Evolutionary conservation across 1,140 invertebrate genomes (phyloP), one percentile per base, ranked within the genome.

Genomic region (Colletes latitarsis): DNA sequence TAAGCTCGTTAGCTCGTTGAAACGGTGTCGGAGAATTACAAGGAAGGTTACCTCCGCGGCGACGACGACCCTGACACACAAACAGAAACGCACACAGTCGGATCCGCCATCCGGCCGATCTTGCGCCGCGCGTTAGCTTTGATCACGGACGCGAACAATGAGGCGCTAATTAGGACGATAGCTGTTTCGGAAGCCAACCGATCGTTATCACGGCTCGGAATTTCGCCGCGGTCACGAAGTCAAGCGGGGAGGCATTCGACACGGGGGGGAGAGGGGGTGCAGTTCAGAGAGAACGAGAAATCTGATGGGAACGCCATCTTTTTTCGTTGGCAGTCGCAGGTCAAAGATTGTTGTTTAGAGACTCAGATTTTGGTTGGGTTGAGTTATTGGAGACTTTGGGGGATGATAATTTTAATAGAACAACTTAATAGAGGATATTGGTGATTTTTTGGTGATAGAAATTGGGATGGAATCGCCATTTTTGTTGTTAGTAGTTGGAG

Each of bases 121-220:
- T 64, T 52, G 49, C 39, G 19, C 21, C 49, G 30, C 9, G 68
- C 43, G n/a, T 14, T 19, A 39, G 63, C 63, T 76, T 81, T 81
- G 79, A 81, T 81, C 79, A 81, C 74, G 57, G 66, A 81, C 39
- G 73, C 79, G 74, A 77, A 81, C 79, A 81, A 81, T 69, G 79
- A 69, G 55, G 55, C 57, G 73, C 57, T 81, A 76, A 81, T 81
- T 81, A 68, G 74, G 74, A 81, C 63, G 79, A 76, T 81, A 62
- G 66, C 57, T 49, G 77, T 79, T 73, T 64, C 70, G 60, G 49
- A 53, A 64, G 58, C 58, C n/a, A 46, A 64, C 19, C 69, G 70
- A 73, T 79, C 70, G 77, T 73, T 66, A 73, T 66, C 69, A 52
- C 2, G 19, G n/a, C 39, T 30, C 17, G 69, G 60, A 79, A 73